A percentile compares a stretch with the other conserved stretches of the same genome.
Conservation (phyloP, 2,797 vertebrate genomes). For the Nannoperca australis region DNA sequence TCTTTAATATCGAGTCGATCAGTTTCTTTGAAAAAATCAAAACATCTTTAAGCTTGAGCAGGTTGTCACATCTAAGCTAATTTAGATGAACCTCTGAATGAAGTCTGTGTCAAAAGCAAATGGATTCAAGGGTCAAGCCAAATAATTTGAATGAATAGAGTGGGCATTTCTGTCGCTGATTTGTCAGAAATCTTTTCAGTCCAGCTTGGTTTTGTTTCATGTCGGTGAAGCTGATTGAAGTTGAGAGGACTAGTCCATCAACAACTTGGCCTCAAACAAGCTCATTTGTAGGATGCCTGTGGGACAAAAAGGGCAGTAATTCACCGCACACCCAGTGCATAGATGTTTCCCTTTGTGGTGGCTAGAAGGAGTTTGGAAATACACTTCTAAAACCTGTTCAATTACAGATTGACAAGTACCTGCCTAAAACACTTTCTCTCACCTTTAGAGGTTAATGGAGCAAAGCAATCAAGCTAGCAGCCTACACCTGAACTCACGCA, state of each 20-base stretch:
- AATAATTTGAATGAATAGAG: conserved; percentile 40
- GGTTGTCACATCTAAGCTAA: conserved; percentile 50
- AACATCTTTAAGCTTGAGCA: conserved; percentile 32
- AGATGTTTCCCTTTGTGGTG: neutral
- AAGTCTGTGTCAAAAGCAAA: conserved; percentile 32
- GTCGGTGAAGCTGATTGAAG: conserved; percentile 29
- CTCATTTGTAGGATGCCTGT: conserved; percentile 13
- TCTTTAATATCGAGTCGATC: conserved; percentile 29
- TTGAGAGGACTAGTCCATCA: conserved; percentile 44
- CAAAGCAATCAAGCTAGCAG: neutral
- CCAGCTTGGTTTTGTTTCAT: conserved; percentile 15
- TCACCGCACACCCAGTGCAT: neutral
- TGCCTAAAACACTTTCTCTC: neutral
- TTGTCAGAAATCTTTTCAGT: conserved; percentile 36
- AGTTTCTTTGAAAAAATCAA: conserved; percentile 32
- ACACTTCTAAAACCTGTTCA: neutral
- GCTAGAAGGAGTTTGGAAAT: conserved; percentile 16
- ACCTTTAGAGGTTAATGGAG: neutral
- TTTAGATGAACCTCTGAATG: conserved; percentile 50
- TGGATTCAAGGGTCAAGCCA: conserved; percentile 31
- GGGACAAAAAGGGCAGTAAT: conserved; percentile 5
- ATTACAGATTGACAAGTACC: neutral
- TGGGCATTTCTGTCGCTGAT: conserved; percentile 1
- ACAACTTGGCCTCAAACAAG: conserved; percentile 14
- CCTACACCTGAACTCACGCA: no score